Evolutionary conservation across 2,113 vertebrate genomes (phyloP), one percentile per base, ranked within the genome.

Genomic region (Pomatostomus ruficeps): DNA sequence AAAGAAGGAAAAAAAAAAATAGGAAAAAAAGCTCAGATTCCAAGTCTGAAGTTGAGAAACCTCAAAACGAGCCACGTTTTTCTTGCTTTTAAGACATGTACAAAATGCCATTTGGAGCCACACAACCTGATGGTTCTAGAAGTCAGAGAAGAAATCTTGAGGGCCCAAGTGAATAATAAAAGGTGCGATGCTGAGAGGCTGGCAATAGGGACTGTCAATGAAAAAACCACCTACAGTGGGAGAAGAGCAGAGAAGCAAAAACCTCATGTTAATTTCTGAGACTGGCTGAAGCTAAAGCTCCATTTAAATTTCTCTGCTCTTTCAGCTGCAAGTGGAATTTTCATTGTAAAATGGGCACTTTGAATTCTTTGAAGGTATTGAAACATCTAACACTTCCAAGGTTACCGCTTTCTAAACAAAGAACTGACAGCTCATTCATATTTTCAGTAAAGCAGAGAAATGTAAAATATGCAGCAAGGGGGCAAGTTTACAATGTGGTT

Each of bases 61-160:
- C 97, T 97, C 96, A 97, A 97, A 93, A 92, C 72, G 75, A 96
- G 95, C 96, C 97, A 97, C 71, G 89, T 92, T 97, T 97, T 96
- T 98, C 95, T 97, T 97, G 96, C 96, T 96, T 98, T 96, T 97
- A 97, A 96, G 95, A 98, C 93, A 97, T 83, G 96, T 93, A 67
- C 94, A 96, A 97, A 97, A 95, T 98, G 97, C 95, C 98, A 98
- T 98, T 98, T 98, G 92, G 97, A 98, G 98, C 97, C 98, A 98
- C 98, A 98, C 98, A 98, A 98, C 98, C 98, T 98, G 98, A 98
- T 98, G 98, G 98, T 98, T 98, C 98, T 99, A 99, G 99, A 99
- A 99, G 99, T 99, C 99, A 98, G 99, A 99, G 99, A 99, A 99
- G 98, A 99, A 99, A 98, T 99, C 99, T 98, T 99, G 99, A 97